Base-by-base conservation (phyloP, 2,888 invertebrate genomes). In the Serripes groenlandicus region DNA sequence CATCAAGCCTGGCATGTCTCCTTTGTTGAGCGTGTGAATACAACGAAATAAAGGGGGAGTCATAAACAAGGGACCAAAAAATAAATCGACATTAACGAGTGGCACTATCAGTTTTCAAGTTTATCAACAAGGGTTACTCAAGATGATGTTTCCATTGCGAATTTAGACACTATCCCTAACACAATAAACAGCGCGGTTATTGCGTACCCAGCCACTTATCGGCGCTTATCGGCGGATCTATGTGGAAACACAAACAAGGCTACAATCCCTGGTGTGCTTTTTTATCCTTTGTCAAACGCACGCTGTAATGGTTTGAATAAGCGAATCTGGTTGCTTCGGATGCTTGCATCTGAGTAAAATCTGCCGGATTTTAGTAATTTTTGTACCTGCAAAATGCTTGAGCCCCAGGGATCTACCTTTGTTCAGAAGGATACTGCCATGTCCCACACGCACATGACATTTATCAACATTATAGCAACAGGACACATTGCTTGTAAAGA, bases 151-250 rank as follows among this genome's bases (percentile, higher is more conserved):
- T 64, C 64, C 64, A 64, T 18, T 34, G 18, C 64, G 64, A 35
- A 32, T 34, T 30, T 35, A 64, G 64, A 64, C 64, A 64, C 35
- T 64, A 64, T 64, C 64, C 64, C 35, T 64, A 64, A 64, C 64
- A 35, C 34, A 64, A 64, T 35, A 64, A 64, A 64, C 64, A 32
- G 0, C 11, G 34, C 64, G 35, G 64, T 21, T 35, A 35, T 34
- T 64, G 18, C 35, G 35, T 64, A 64, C 64, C 15, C n/a, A 64
- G 35, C n/a, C 32, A 34, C 35, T 64, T 64, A 64, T 64, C 34
- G 18, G n/a, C 34, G 34, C 34, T 34, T 58, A 58, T 64, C 35
- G 3, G 11, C 26, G 3, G 34, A 64, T n/a, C 3, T 23, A 1
- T 26, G 64, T 34, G 23, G 11, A 1, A 23, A 64, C 35, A 64